phyloP scores from a whole-genome alignment of 1,140 invertebrate species.

The Nymphalis io region DNA sequence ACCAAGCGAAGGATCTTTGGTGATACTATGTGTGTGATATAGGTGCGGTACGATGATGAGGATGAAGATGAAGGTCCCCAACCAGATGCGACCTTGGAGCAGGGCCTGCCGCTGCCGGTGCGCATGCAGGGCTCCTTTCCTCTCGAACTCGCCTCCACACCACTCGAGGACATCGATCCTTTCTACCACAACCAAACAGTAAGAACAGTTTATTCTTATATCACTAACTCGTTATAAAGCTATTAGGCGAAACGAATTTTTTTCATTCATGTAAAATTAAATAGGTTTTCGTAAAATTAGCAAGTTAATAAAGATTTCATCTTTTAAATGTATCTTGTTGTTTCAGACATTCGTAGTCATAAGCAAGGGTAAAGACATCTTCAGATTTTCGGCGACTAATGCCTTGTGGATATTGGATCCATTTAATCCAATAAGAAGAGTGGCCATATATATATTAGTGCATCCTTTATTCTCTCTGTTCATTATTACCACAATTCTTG shows the following conservation, averaged over 20 bases:
- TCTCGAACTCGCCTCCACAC: slow-evolving; percentile 93
- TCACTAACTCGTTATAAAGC: too few species aligned
- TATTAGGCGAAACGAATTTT: too few species aligned
- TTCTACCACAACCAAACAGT: slow-evolving; percentile 96
- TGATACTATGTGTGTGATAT: slow-evolving; percentile 40
- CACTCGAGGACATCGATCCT: slow-evolving; percentile 96
- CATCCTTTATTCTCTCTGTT: slow-evolving; percentile 98
- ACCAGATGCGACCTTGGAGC: slow-evolving; percentile 95
- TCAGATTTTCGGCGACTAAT: slow-evolving; percentile 98
- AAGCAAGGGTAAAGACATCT: slow-evolving; percentile 99
- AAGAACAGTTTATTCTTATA: slow-evolving; percentile 52
- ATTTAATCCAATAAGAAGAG: slow-evolving; percentile 97
- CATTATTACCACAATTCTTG: slow-evolving; percentile 98
- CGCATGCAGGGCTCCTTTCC: slow-evolving; percentile 94
- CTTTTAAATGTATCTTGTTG: slow-evolving; percentile 47
- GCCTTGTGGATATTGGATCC: slow-evolving; percentile 97
- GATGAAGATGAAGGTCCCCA: slow-evolving; percentile 97
- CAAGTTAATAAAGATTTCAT: too few species aligned
- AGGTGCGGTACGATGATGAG: slow-evolving; percentile 97
- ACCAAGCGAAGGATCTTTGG: neutral
- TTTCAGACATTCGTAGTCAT: slow-evolving; percentile 98
- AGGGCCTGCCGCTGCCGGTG: slow-evolving; percentile 93
- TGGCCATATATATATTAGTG: slow-evolving; percentile 98
- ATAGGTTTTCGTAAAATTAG: too few species aligned
- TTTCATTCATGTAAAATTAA: too few species aligned